Conservation (phyloP, 2,113 vertebrate species). For the Edolisoma coerulescens region DNA sequence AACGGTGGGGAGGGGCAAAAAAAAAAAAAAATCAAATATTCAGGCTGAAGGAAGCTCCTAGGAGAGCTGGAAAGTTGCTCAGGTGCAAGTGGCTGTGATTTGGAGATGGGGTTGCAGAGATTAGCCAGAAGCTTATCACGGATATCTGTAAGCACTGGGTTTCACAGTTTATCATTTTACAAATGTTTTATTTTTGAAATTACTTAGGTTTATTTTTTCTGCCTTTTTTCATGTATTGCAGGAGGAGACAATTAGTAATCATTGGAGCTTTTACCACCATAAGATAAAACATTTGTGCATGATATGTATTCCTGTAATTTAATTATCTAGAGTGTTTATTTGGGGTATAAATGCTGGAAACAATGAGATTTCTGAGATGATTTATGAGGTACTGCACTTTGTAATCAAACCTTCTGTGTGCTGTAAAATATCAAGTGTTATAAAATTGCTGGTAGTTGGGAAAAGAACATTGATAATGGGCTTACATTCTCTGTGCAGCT, state of each 20-base stretch:
- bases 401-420: not conserved
- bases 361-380: not conserved
- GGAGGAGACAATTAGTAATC: not conserved
- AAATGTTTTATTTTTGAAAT: not conserved
- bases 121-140: not conserved
- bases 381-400: not conserved
- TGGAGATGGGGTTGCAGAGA: not conserved
- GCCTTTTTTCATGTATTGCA: not conserved
- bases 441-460: not conserved
- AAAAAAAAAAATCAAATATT: not conserved
- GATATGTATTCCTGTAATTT: not conserved
- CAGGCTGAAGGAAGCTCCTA: not conserved
- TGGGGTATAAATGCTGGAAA: not conserved
- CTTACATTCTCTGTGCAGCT: not conserved
- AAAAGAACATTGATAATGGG: not conserved
- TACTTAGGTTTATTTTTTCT: not conserved
- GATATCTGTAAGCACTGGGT: not conserved
- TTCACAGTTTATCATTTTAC: not conserved
- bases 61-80: not conserved
- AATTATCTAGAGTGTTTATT: conserved; percentile 9
- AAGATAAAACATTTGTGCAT: not conserved
- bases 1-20: not conserved
- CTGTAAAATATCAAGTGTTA: not conserved
- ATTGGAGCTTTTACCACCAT: not conserved
- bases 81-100: not conserved